A percentile compares a stretch with the other conserved stretches of the same genome.
Evolutionary conservation across 1,140 invertebrate species (phyloP).

Genomic region (Brachionus rubens): DNA sequence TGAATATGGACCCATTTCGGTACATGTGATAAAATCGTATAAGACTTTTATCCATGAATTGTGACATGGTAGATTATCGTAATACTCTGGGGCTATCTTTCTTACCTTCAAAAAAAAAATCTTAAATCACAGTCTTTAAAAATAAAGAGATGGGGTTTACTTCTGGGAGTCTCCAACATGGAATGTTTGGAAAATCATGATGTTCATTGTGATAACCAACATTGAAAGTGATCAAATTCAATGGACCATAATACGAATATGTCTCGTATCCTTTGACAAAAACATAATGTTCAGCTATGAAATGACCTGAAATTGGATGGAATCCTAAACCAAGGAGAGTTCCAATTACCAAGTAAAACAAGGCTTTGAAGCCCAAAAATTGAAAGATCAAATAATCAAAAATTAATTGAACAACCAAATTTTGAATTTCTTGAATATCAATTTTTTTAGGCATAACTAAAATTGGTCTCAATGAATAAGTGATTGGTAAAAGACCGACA

Average conservation of each 20-base stretch:
- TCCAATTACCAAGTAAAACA: slow-evolving; percentile 80
- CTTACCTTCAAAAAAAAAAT: slow-evolving; percentile 71
- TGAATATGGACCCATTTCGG: slow-evolving; percentile 90
- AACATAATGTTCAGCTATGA: slow-evolving; percentile 99
- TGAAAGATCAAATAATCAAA: slow-evolving; percentile 78
- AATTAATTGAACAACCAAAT: slow-evolving; percentile 77
- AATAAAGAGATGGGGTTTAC: slow-evolving; percentile 62
- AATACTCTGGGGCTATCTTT: slow-evolving; percentile 90
- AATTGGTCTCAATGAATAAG: slow-evolving; percentile 87
- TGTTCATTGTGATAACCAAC: slow-evolving; percentile 73
- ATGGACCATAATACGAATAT: slow-evolving; percentile 93
- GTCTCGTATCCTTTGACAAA: slow-evolving; percentile 95
- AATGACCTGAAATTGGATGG: slow-evolving; percentile 96
- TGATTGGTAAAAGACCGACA: slow-evolving; percentile 88
- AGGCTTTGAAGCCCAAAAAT: slow-evolving; percentile 71
- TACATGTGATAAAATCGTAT: slow-evolving; percentile 92
- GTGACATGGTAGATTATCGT: slow-evolving; percentile 87
- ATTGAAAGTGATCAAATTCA: slow-evolving; percentile 98
- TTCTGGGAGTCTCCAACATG: slow-evolving; percentile 33
- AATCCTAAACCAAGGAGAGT: slow-evolving; percentile 89
- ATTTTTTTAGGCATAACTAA: slow-evolving; percentile 84
- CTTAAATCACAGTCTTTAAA: background rate
- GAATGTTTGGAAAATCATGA: slow-evolving; percentile 59
- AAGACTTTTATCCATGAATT: slow-evolving; percentile 86
- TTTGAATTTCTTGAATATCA: slow-evolving; percentile 72